phyloP scores from a whole-genome alignment of 2,113 vertebrate genomes.

The Calyptomena viridis region DNA sequence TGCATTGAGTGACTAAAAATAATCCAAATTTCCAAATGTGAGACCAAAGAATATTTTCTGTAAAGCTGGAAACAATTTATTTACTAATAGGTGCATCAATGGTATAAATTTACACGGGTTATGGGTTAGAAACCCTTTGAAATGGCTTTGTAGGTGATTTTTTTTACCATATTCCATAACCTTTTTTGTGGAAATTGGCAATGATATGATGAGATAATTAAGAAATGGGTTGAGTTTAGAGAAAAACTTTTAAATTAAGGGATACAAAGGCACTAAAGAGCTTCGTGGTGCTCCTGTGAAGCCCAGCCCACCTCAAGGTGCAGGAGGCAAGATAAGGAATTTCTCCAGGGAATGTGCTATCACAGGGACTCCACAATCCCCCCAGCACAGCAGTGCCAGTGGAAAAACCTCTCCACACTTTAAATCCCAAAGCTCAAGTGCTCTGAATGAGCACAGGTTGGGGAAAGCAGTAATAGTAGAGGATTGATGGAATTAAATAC shows the following conservation, averaged over 20 bases:
- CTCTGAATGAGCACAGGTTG: background rate
- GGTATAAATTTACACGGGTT: background rate
- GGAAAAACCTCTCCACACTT: background rate
- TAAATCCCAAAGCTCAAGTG: background rate
- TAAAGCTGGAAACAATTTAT: background rate
- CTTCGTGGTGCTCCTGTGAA: background rate
- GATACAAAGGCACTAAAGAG: background rate
- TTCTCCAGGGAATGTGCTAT: background rate
- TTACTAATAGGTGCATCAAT: background rate
- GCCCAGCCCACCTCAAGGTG: background rate
- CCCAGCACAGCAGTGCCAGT: rapidly evolving
- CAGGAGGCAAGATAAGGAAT: background rate
- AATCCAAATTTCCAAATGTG: background rate
- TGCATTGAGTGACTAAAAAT: background rate
- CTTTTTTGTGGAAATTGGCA: background rate
- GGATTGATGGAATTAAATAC: background rate
- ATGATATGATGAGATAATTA: background rate
- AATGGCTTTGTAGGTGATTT: background rate
- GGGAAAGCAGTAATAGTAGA: background rate
- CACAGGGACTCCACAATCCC: background rate
- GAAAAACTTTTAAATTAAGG: background rate
- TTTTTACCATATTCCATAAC: background rate
- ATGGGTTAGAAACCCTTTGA: background rate
- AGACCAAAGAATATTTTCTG: background rate
- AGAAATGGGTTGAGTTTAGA: background rate